Evolutionary conservation across 2,113 vertebrate species (phyloP), one percentile per base, ranked within the genome.

Genomic region (Uria aalge): DNA sequence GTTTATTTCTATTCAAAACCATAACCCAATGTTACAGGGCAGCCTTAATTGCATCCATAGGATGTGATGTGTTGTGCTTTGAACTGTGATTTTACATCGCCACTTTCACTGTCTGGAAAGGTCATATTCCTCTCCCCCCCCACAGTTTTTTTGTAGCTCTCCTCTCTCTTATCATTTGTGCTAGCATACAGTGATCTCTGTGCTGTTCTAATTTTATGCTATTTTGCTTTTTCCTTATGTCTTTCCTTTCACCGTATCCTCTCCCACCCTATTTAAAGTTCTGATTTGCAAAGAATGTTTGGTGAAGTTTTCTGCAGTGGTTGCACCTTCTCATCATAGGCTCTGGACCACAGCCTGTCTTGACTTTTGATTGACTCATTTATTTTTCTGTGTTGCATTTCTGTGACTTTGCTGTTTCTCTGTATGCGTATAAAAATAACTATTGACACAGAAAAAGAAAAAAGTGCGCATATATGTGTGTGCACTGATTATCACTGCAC

Each of bases 51-150:
- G 43, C 63, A 36, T 38, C 21, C 41, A 4, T 15, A 24, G 48
- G 30, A 59, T 36, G 43, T 36, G 57, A 53, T 34, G 26, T 34
- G 8, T 30, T 55, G 52, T 40, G 43, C n/a, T 45, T 63, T 74
- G 36, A 57, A 45, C 67, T 69, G 15, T 79, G 53, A 41, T 59
- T 88, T 79, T 62, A 62, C 17, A 36, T 32, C 40, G 69, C 34
- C 26, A 20, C 26, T 82, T 77, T 55, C 17, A 43, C 29, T 30
- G 30, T 38, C 27, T 83, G 66, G 27, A 38, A 67, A 82, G 13
- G 29, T 41, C 2, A 0, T 52, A 26, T 30, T 78, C 73, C 60
- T 38, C 15, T 11, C 40, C 17, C 34, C 22, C 3, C 3, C 0
- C 9, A 11, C 40, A 2, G 4, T 19, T 80, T 80, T 36, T 94